Percentiles rank a stretch among this genome's conserved stretches.
Evolutionary conservation across 2,888 invertebrate genomes (phyloP).

Genomic region (Helleia helle): DNA sequence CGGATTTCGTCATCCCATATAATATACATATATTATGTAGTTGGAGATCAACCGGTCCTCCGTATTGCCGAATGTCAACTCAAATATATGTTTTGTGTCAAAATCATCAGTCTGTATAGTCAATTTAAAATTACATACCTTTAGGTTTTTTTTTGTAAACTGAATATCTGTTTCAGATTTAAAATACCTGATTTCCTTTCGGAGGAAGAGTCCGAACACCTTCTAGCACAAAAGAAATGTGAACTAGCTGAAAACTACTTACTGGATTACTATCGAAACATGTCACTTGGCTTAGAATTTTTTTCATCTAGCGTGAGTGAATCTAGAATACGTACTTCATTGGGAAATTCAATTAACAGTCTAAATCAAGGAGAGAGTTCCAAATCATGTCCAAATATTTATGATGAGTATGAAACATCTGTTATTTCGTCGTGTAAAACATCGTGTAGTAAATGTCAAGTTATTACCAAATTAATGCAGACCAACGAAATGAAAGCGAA

Average conservation of each 20-base stretch:
- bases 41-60: too few relatives aligned
- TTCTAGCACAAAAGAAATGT: constrained; percentile 30
- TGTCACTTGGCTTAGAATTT: constrained; percentile 36
- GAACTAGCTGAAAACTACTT: constrained; percentile 48
- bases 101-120: too few relatives aligned
- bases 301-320: constrained; percentile 42
- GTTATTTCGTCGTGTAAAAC: constrained; percentile 34
- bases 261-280: constrained; percentile 45
- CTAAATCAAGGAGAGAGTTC: constrained; percentile 29
- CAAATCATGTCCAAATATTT: constrained; percentile 47
- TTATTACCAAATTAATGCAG: too few relatives aligned
- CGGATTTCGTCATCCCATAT: too few relatives aligned
- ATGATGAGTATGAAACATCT: constrained; percentile 34
- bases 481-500: constrained; percentile 16
- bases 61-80: too few relatives aligned
- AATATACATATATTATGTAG: too few relatives aligned
- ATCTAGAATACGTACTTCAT: constrained; percentile 20
- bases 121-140: too few relatives aligned
- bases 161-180: constrained; percentile 30
- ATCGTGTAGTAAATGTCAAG: constrained; percentile 28
- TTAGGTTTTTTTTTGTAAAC: not conserved
- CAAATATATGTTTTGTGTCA: too few relatives aligned
- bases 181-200: constrained; percentile 35
- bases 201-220: constrained; percentile 35
- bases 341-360: not conserved